Evolutionary conservation across 2,113 vertebrate species (phyloP).

Genomic region (Campylomormyrus tamandua): DNA sequence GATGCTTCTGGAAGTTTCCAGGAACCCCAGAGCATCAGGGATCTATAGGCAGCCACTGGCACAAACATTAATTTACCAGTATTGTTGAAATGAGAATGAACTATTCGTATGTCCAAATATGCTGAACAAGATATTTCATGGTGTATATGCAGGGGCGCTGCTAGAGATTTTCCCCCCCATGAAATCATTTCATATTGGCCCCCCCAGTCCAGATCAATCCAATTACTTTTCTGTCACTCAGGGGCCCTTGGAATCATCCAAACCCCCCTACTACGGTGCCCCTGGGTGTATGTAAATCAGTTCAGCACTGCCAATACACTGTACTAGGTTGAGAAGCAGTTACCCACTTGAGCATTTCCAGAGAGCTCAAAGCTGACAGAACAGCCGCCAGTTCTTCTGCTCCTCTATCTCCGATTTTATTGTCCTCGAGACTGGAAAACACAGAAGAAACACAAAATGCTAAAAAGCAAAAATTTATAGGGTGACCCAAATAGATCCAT

Average conservation of each 20-base stretch:
- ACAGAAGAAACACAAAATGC: not conserved
- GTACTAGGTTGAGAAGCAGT: not conserved
- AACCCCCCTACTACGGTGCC: too few species aligned
- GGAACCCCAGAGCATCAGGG: not conserved
- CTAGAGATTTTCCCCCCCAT: too few species aligned
- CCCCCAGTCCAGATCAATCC: too few species aligned
- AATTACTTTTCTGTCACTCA: too few species aligned
- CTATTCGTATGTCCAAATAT: not conserved
- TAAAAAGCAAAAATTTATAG: not conserved
- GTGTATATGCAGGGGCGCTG: not conserved
- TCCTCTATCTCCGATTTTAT: conserved; percentile 76
- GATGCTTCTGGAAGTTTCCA: not conserved
- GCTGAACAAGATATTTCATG: not conserved
- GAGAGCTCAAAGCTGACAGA: conserved; percentile 60
- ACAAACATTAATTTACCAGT: not conserved
- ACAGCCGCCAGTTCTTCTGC: conserved; percentile 62
- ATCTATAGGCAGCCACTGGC: not conserved
- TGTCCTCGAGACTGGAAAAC: conserved; percentile 75
- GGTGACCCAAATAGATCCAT: not conserved
- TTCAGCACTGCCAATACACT: not conserved
- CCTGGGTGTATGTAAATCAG: not conserved
- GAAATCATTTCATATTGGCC: too few species aligned
- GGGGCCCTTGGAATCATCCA: too few species aligned
- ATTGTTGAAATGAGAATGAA: not conserved
- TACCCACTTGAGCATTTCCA: conserved; percentile 86